Base-by-base conservation (phyloP, 2,797 vertebrate genomes). In the Gymnodraco acuticeps region DNA sequence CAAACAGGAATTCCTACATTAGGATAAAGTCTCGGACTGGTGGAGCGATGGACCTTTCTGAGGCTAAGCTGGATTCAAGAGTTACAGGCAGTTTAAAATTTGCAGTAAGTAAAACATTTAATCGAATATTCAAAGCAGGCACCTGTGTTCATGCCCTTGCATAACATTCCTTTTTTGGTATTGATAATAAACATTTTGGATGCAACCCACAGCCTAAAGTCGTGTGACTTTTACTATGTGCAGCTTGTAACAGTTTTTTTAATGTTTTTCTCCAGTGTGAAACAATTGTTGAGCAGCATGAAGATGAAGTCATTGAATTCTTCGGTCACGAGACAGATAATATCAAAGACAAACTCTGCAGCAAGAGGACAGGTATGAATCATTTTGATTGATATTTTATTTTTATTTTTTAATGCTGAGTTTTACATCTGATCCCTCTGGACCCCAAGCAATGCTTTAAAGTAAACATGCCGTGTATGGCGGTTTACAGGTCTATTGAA, bases 261-360 rank as follows among this genome's bases (percentile, higher is more conserved):
- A 58, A 53, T 58, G 53, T 17, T 3, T 33, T 85, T 19, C 76
- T 75, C n/a, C 92, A 99, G 98, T 99, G 98, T 56, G 98, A 99
- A 91, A 96, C 96, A 14, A 98, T 99, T 14, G 97, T 95, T 0
- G 98, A 99, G 86, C 97, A 99, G 38, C 92, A 98, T 0, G 98
- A 99, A 89, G 98, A 99, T 1, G 98, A 99, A 78, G 93, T 99
- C 51, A 96, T 99, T 10, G 98, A 99, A 79, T 97, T 99, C 74
- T 98, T 99, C 2, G 95, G 96, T 46, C 96, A 95, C 8, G 96
- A 99, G 87, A 94, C 93, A 0, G 96, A 98, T 54, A 98, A 99
- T 2, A 95, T 99, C 73, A 99, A 99, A 93, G 98, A 99, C 89
- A 96, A 95, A 83, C 96, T 99, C 54, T 99, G 98, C 92, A 99